Base-by-base conservation (phyloP, 53 echinoderm and acorn worm species). In the Arbacia lixula region DNA sequence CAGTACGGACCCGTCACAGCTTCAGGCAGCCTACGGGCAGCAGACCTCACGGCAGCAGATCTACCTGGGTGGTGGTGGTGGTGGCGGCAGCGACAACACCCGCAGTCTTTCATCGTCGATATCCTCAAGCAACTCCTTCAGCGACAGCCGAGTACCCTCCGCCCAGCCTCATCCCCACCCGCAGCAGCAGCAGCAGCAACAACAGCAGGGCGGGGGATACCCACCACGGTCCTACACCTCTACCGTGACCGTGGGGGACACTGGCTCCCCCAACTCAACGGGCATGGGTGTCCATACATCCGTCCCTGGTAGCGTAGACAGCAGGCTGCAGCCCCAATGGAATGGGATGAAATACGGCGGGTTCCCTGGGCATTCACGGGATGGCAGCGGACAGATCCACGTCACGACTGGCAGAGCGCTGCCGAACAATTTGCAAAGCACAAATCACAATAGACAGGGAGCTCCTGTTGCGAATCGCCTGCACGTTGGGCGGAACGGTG, bases 1-100 rank as follows among this genome's bases (percentile, higher is more conserved):
- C 58, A 50, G 82, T 22, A 71, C 60, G 36, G 81, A 87, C 25
- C 28, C 46, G 49, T 33, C 41, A 4, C 40, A 71, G 17, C 69
- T 55, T 12, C 39, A 58, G 21, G 57, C 78, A 53, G 65, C 82
- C 5, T 82, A 82, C 33, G 50, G 81, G 8, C 87, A 87, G 43
- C 87, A 87, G 72, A 82, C 71, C 34, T 87, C 60, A 57, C 81
- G 60, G 10, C 87, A 81, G 33, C 56, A 77, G 58, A 77, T 77
- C 60, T 58, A 77, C 27, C 38, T 77, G 16, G 77, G 37, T 25
- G 33, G 62, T 63, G 78, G 78, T 60, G 29, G 78, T 5, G 77
- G 37, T 25, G 33, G 62, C 43, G 78, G 78, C 41, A 39, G 78
- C 16, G 64, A 81, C 63, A 58, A 56, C 58, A 42, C 64, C 82